Base-by-base conservation (phyloP, 2,113 vertebrate species). In the Phyllostomus discolor region DNA sequence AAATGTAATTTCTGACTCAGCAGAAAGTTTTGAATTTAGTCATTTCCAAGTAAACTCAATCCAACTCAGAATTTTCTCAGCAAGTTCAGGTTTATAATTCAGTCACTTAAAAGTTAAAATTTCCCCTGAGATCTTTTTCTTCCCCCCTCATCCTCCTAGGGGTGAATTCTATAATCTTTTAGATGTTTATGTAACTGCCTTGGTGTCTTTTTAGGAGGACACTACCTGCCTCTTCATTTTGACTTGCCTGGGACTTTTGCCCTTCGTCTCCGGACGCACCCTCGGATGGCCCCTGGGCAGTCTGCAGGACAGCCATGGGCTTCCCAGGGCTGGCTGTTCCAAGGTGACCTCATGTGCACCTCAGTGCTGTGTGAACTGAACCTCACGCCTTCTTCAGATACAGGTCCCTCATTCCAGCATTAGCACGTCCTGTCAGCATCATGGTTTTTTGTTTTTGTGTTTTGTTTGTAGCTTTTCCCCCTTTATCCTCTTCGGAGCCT, bases 1-100 rank as follows among this genome's bases (percentile, higher is more conserved):
- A 90, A 79, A 79, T 33, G 35, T 67, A 62, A 81, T 82, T 94
- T 95, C 78, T 91, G 84, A 82, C 43, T 81, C 17, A 69, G 64
- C 54, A 90, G 89, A 76, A 93, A 80, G 62, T 94, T 89, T 91
- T 80, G 78, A 86, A 79, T 87, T 96, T 75, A 96, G 90, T 93
- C 82, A 91, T 95, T 96, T 93, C 83, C 82, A 91, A 76, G 69
- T 86, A 92, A 75, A 79, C 35, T 12, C 43, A 43, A 0, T 64
- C 73, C 17, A 75, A 38, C 64, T 86, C 41, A 95, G 79, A 89
- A 91, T 76, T 91, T 97, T 86, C 89, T 96, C 79, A 76, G 69
- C 50, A 54, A 79, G 54, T 52, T 86, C 57, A 24, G 64, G 69
- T 86, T 95, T 73, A 91, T 70, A 85, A 90, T 94, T 85, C 91